Evolutionary conservation across 2,797 vertebrate species (phyloP).

Genomic region (Brachyrhaphis roseni): DNA sequence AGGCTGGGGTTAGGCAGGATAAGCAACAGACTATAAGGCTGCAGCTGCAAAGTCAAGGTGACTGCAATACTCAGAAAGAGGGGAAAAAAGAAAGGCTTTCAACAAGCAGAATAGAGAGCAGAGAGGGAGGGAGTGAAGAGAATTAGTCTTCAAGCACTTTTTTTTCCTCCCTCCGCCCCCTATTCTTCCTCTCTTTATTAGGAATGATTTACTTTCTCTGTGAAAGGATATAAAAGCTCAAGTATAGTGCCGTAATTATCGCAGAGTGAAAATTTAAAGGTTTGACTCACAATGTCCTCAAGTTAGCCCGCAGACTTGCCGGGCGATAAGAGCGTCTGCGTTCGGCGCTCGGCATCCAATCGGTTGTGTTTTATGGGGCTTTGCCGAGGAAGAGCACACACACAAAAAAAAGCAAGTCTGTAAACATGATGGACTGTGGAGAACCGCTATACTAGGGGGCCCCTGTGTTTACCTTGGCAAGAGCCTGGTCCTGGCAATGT

Average conservation of each 20-base stretch:
- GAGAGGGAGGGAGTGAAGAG: slow-evolving; percentile 76
- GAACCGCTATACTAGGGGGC: slow-evolving; percentile 66
- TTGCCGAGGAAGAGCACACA: slow-evolving; percentile 74
- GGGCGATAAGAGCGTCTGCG: slow-evolving; percentile 77
- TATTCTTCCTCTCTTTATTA: slow-evolving; percentile 84
- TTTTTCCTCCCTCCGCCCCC: slow-evolving; percentile 67
- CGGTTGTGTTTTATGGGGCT: slow-evolving; percentile 78
- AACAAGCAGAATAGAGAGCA: slow-evolving; percentile 73
- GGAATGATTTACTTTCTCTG: slow-evolving; percentile 86
- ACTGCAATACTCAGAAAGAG: slow-evolving; percentile 81
- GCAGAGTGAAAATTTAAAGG: slow-evolving; percentile 85
- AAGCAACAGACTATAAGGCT: slow-evolving; percentile 83
- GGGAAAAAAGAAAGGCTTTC: slow-evolving; percentile 68
- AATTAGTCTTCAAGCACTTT: slow-evolving; percentile 84
- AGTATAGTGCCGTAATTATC: slow-evolving; percentile 85
- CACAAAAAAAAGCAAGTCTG: slow-evolving; percentile 70
- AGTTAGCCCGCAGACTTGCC: slow-evolving; percentile 79
- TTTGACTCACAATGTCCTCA: slow-evolving; percentile 86
- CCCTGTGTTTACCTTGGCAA: slow-evolving; percentile 80
- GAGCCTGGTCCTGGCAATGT: slow-evolving; percentile 74
- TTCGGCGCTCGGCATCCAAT: slow-evolving; percentile 68
- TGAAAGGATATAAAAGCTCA: slow-evolving; percentile 88
- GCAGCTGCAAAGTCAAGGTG: slow-evolving; percentile 89
- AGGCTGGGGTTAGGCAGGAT: slow-evolving; percentile 85
- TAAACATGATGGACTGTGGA: slow-evolving; percentile 80